Conservation (phyloP, 2,113 vertebrate species). For the Notothenia rossii region DNA sequence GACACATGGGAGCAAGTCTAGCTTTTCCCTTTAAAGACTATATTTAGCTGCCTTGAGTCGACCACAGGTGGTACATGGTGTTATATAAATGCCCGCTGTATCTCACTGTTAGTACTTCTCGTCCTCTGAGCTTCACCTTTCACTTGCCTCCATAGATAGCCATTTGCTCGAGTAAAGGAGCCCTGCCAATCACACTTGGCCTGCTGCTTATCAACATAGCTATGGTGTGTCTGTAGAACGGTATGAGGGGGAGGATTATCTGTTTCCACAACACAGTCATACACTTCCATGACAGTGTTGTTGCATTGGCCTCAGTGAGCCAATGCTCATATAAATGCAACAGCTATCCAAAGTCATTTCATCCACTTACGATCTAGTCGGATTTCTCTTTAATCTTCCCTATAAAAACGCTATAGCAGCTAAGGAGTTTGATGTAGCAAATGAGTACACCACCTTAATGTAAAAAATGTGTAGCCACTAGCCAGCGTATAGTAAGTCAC, state of each 20-base stretch:
- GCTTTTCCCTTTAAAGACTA: conserved; percentile 50
- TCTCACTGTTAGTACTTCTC: conserved; percentile 31
- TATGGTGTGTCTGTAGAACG: conserved; percentile 27
- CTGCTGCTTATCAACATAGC: conserved; percentile 48
- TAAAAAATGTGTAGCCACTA: not conserved
- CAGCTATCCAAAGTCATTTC: not conserved
- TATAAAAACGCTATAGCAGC: not conserved
- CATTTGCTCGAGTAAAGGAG: conserved; percentile 16
- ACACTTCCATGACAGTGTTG: not conserved
- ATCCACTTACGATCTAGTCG: not conserved
- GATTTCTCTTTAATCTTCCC: not conserved
- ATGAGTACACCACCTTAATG: not conserved
- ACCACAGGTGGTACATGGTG: conserved; percentile 68
- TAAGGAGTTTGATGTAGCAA: not conserved
- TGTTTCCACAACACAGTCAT: conserved; percentile 33
- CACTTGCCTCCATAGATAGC: conserved; percentile 56
- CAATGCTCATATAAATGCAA: not conserved
- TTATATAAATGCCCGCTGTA: conserved; percentile 55
- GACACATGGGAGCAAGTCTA: conserved; percentile 11
- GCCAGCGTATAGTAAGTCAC: not conserved
- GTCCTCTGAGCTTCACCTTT: conserved; percentile 39
- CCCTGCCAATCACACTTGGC: conserved; percentile 24
- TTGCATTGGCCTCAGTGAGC: not conserved
- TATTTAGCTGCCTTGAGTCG: conserved; percentile 62
- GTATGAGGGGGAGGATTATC: conserved; percentile 43